Conservation (phyloP, 2,888 invertebrate species). For the Adelphocoris suturalis region DNA sequence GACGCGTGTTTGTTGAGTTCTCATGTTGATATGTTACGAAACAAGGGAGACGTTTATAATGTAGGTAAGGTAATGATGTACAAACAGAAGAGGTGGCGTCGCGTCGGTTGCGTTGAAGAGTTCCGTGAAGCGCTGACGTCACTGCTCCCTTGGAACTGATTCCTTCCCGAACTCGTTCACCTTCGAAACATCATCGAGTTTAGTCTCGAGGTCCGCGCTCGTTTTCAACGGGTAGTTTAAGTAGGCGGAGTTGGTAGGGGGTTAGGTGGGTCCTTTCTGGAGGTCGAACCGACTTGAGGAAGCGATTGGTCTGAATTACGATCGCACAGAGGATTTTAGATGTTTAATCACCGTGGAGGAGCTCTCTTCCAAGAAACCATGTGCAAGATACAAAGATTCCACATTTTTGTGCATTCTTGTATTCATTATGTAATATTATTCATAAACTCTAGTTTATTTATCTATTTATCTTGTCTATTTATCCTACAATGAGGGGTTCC, state of each 20-base stretch:
- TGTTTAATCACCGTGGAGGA: not conserved
- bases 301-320: not conserved
- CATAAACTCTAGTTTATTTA: no score
- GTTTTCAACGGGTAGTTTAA: not conserved
- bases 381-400: no score
- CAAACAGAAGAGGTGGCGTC: constrained; percentile 8
- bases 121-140: constrained; percentile 48
- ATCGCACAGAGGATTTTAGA: not conserved
- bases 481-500: no score
- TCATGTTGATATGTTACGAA: not conserved
- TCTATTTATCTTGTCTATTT: no score
- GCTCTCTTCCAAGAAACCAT: no score
- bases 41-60: not conserved
- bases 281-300: constrained; percentile 26
- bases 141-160: constrained; percentile 36
- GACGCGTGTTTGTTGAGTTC: no score
- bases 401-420: no score
- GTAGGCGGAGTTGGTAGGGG: not conserved
- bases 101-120: not conserved
- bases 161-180: not conserved
- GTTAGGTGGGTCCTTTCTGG: not conserved
- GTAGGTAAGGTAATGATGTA: not conserved
- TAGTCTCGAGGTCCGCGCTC: not conserved
- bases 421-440: no score
- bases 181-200: constrained; percentile 32